Conservation (phyloP, 2,113 vertebrate species). For the Pluvialis apricaria region DNA sequence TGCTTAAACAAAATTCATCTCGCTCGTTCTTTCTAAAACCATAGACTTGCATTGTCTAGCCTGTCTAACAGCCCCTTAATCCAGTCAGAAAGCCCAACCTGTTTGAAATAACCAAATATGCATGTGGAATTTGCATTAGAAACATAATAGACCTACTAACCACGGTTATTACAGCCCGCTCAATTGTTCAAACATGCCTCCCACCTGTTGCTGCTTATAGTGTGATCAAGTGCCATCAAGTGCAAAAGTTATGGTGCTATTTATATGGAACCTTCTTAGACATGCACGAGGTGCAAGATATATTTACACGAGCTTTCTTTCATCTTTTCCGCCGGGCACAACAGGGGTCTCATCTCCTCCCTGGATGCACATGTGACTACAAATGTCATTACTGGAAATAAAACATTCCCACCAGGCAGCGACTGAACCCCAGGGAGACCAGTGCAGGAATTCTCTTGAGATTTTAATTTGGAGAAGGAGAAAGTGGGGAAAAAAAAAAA, state of each 20-base stretch:
- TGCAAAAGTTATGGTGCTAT: conserved; percentile 48
- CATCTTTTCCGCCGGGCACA: background rate
- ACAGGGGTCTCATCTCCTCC: conserved; percentile 13
- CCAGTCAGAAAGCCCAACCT: conserved; percentile 16
- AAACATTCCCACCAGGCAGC: background rate
- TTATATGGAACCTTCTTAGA: conserved; percentile 46
- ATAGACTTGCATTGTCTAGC: conserved; percentile 14
- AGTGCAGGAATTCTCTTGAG: background rate
- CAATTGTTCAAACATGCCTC: conserved; percentile 47
- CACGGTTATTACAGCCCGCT: conserved; percentile 1
- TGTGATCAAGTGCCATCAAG: conserved; percentile 20
- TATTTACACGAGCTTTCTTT: conserved; percentile 36
- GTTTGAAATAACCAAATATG: conserved; percentile 59
- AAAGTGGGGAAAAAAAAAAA: background rate
- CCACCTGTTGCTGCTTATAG: conserved; percentile 71
- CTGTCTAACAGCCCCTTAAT: conserved; percentile 22
- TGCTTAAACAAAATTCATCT: background rate
- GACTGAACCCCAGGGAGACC: background rate
- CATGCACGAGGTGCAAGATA: conserved; percentile 29
- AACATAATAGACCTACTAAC: conserved; percentile 46
- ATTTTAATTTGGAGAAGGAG: background rate
- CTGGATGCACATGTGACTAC: background rate
- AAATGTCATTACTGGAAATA: background rate
- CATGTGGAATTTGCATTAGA: conserved; percentile 64
- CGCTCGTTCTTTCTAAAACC: background rate